These are phyloP conservation scores for Platycheirus albimanus DNA, from an alignment of 2,888 invertebrate genomes.

Conservation along the genomic window DNA sequence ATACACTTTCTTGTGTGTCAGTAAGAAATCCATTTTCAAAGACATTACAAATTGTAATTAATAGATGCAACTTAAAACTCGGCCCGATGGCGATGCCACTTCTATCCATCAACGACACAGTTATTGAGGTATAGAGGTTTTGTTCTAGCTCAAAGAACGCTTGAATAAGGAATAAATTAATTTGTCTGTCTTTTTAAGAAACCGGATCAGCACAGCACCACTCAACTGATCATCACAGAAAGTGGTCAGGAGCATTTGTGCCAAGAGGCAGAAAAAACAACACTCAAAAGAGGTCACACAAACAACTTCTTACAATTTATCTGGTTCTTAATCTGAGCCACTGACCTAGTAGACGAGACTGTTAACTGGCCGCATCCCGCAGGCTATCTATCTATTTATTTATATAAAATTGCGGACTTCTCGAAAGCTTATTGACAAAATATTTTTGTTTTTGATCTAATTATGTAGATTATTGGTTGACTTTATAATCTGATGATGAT, in stretches of 20 bases:
- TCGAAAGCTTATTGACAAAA: neutral
- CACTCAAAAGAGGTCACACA: constrained; percentile 46
- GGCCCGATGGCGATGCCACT: neutral
- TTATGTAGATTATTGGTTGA: neutral
- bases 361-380: constrained; percentile 1
- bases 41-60: constrained; percentile 1
- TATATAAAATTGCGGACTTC: neutral
- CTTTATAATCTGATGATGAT: no score
- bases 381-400: constrained; percentile 5
- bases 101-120: constrained; percentile 32
- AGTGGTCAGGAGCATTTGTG: constrained; percentile 34
- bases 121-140: constrained; percentile 30
- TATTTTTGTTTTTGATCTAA: neutral
- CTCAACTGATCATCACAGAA: constrained; percentile 31
- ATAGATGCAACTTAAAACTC: neutral
- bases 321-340: constrained; percentile 39
- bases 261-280: constrained; percentile 26
- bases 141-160: constrained; percentile 10
- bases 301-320: constrained; percentile 2
- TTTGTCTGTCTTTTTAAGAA: constrained; percentile 36
- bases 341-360: constrained; percentile 39
- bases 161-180: constrained; percentile 39
- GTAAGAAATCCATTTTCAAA: constrained; percentile 14
- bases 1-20: constrained; percentile 3
- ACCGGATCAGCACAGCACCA: constrained; percentile 49